Percentiles rank a stretch among this genome's conserved stretches.
phyloP scores from a whole-genome alignment of 2,797 vertebrate genomes.

The Thamnophis elegans region DNA sequence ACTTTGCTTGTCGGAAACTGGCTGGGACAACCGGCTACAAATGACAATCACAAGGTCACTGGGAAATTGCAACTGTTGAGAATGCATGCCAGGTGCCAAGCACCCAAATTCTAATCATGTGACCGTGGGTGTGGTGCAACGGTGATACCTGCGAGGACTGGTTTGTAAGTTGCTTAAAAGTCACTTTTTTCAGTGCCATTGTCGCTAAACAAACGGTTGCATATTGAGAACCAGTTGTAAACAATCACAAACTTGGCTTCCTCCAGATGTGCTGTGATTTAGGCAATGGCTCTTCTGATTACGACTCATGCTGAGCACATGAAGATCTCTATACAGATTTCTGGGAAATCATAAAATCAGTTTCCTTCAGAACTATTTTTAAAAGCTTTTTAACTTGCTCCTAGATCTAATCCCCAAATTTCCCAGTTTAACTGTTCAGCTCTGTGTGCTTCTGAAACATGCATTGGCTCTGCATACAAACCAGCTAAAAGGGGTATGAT shows the following conservation, averaged over 20 bases:
- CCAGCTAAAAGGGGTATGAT: neutral
- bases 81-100: neutral
- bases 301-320: neutral
- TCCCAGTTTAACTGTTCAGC: neutral
- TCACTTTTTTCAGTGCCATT: neutral
- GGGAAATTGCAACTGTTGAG: neutral
- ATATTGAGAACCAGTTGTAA: neutral
- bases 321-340: neutral
- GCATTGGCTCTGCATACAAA: neutral
- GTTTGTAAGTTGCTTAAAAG: too few species aligned
- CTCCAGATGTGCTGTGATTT: neutral
- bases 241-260: neutral
- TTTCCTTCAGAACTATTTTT: neutral
- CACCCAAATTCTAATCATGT: too few species aligned
- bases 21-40: neutral
- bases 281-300: neutral
- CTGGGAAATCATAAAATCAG: neutral
- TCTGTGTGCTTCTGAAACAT: conserved; percentile 3
- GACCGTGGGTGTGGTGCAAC: too few species aligned
- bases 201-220: neutral
- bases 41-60: neutral
- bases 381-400: neutral
- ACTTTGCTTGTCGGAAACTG: neutral
- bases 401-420: neutral
- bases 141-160: too few species aligned